Percentiles rank a stretch among this genome's conserved stretches.
Evolutionary conservation across 2,113 vertebrate genomes (phyloP).

Genomic region (Ptilorrhoa leucosticta): DNA sequence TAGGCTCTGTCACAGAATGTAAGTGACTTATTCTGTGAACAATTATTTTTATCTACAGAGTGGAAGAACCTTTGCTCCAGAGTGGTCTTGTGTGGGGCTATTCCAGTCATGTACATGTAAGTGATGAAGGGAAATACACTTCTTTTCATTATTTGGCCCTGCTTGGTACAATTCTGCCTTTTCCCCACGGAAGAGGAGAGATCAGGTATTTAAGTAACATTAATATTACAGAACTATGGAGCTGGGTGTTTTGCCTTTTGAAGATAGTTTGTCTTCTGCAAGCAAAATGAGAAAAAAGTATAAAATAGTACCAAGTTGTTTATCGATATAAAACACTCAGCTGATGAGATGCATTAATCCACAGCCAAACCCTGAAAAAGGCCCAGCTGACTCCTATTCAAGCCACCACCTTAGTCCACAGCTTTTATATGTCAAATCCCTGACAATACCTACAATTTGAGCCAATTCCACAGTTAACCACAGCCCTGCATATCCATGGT

Average conservation of each 20-base stretch:
- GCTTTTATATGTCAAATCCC: background rate
- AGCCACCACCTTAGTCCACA: background rate
- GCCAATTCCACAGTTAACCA: background rate
- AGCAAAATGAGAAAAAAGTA: background rate
- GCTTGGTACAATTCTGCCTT: background rate
- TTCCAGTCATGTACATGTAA: background rate
- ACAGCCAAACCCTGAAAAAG: background rate
- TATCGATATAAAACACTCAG: background rate
- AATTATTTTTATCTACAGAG: slow-evolving; percentile 18
- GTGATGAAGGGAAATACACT: background rate
- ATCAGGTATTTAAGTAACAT: background rate
- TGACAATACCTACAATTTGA: background rate
- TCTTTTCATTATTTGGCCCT: background rate
- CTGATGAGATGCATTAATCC: background rate
- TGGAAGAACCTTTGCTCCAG: background rate
- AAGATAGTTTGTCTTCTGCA: background rate
- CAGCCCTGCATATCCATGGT: background rate
- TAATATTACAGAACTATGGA: background rate
- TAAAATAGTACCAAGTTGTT: background rate
- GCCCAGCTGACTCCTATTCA: background rate
- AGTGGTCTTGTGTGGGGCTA: background rate
- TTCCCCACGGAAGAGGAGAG: background rate
- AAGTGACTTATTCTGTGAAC: slow-evolving; percentile 8
- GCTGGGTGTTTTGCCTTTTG: background rate
- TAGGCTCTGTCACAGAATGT: background rate